Evolutionary conservation across 2,888 invertebrate species (phyloP), one percentile per base, ranked within the genome.

Genomic region (Thalpophila matura): DNA sequence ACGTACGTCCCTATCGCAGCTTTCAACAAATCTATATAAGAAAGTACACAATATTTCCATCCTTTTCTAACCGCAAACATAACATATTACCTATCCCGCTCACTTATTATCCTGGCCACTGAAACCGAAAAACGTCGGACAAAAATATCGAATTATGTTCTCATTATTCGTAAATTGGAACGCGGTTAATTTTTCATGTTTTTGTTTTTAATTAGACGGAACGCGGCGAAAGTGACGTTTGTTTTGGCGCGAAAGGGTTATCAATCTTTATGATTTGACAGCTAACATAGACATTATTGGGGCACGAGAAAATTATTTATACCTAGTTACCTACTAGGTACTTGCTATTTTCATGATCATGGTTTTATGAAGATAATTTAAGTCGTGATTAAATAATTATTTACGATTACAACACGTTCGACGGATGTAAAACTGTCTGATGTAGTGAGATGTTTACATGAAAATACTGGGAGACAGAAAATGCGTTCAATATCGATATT

Each of bases 21-120:
- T 91, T 91, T 91, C 89, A 89, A 89, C 89, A 91, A 91, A 94
- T 94, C 94, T 92, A 93, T 93, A 93, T 88, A 88, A 86, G 91
- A 91, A 90, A 90, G 88, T 90, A 89, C 87, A 89, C 84, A 87
- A 79, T 80, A 63, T 27, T 22, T 37, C 79, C 49, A 55, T 92
- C 91, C 78, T 76, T 82, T 64, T 91, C 87, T 56, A 60, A 63
- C 82, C 4, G 24, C 43, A 45, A 20, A 35, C 43, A 29, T 60
- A 45, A 56, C 37, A 33, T 56, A 82, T 77, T 46, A n/a, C 16
- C 74, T 54, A 31, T 89, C 89, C 78, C 84, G 16, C 61, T 91
- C 84, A 66, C 69, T 79, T 78, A 77, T 88, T 89, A 89, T 89
- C 90, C 90, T 89, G 86, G 80, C 81, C 80, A 77, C 71, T 77